Evolutionary conservation across 2,888 invertebrate genomes (phyloP), one percentile per base, ranked within the genome.

Genomic region (Acanthosepion pharaonis): DNA sequence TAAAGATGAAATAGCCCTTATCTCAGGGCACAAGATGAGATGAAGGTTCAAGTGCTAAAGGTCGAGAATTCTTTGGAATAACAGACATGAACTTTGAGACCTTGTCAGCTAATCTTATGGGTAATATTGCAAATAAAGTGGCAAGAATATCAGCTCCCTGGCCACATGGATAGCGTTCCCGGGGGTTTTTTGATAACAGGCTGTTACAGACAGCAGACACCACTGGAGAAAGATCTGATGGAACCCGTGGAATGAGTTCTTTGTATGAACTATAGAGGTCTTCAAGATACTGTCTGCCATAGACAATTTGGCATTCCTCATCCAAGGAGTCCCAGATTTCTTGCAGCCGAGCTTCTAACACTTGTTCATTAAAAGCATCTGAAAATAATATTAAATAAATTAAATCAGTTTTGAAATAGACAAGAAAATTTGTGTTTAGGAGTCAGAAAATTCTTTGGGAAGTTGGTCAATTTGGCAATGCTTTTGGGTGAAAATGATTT

Each of bases 171-270:
- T 97, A 97, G 15, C 96, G 95, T 91, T 96, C 96, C 20, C 96
- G 95, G 0, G 97, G 97, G 25, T 96, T 95, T 94, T 96, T 97
- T 53, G 97, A 97, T 33, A 97, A 95, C 53, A 97, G 95, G 23
- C 96, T 96, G 94, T 96, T 96, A 25, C 97, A 95, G 95, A 97
- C 96, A 25, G 97, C 97, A 23, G 97, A 95, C 20, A 96, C 96
- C 33, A 97, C 97, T 5, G 97, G 97, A 48, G 97, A 97, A 23
- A 97, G 95, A 94, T 97, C 97, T 55, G 96, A 95, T 0, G 97
- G 96, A 91, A 95, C 96, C 4, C 95, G 95, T 64, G 95, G 95
- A n/a, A 95, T 95, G 4, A 95, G 94, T 6, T 95, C 95, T 48
- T 96, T 95, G 48, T 97, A 95, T 64, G 96, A 96, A 91, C 95